These are phyloP conservation scores for Meteorus colon DNA, from an alignment of 2,888 invertebrate genomes.

Conservation along the genomic window DNA sequence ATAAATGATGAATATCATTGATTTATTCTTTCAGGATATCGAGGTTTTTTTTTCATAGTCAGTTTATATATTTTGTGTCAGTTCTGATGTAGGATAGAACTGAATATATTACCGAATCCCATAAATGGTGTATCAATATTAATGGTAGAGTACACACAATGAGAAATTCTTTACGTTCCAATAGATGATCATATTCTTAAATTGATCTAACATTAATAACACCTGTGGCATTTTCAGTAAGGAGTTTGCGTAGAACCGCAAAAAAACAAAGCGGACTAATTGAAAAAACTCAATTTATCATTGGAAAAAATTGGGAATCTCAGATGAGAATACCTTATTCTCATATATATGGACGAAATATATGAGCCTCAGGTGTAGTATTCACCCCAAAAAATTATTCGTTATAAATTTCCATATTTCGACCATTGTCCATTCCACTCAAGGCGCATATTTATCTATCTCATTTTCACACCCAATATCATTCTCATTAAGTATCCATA, in stretches of 20 bases:
- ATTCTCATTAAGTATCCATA: neutral
- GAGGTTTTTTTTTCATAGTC: neutral
- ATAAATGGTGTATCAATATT: constrained; percentile 54
- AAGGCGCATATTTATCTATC: neutral
- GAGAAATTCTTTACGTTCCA: neutral
- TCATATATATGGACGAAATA: neutral
- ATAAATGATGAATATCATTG: neutral
- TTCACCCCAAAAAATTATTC: constrained; percentile 42
- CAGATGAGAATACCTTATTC: neutral
- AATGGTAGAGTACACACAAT: constrained; percentile 54
- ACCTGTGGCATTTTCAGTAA: constrained; percentile 72
- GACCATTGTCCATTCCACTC: constrained; percentile 6
- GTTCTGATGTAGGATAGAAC: constrained; percentile 59
- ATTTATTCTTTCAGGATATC: neutral
- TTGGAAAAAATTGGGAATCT: constrained; percentile 39
- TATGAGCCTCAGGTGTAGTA: constrained; percentile 46
- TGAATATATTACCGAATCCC: constrained; percentile 54
- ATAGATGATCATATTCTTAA: constrained; percentile 48
- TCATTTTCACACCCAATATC: neutral
- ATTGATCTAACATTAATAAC: neutral
- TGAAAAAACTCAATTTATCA: constrained; percentile 71
- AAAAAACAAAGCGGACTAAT: constrained; percentile 75
- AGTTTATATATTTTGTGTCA: constrained; percentile 25
- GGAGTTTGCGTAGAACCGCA: constrained; percentile 75
- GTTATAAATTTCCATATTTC: constrained; percentile 12